Conservation (phyloP, 1,140 invertebrate species). For the Drosophila mayri region DNA sequence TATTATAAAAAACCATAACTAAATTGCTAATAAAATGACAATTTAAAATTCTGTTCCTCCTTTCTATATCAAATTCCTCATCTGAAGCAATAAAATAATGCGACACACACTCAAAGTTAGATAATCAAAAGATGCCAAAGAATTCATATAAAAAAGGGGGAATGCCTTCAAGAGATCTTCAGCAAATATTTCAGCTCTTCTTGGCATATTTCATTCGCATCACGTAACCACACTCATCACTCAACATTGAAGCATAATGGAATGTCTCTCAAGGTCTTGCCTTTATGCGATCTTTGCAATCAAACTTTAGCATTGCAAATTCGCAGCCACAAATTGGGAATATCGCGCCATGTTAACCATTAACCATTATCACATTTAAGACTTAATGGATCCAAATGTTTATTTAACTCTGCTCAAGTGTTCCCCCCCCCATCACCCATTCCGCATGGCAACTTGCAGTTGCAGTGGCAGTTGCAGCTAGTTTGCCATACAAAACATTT, state of each 20-base stretch:
- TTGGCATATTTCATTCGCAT: constrained; percentile 23
- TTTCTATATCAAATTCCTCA: not conserved
- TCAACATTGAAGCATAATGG: constrained; percentile 23
- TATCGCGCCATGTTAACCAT: constrained; percentile 59
- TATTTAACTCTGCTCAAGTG: constrained; percentile 67
- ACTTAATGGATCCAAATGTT: constrained; percentile 77
- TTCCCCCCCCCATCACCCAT: not conserved
- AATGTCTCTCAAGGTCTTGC: constrained; percentile 14
- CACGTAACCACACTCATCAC: constrained; percentile 46
- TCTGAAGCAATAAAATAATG: constrained; percentile 13
- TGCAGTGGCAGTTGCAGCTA: constrained; percentile 49
- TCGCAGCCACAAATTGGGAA: constrained; percentile 13
- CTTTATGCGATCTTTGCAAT: constrained; percentile 9
- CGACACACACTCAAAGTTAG: constrained; percentile 21
- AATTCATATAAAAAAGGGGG: not conserved
- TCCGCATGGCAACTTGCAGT: constrained; percentile 14
- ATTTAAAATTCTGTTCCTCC: too few species aligned
- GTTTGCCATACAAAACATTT: constrained; percentile 75
- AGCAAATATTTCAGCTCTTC: not conserved
- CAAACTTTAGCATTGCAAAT: constrained; percentile 30
- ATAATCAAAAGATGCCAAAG: constrained; percentile 9
- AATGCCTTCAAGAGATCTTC: not conserved
- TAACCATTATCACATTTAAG: constrained; percentile 76
- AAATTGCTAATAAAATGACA: not conserved
- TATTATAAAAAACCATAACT: too few species aligned